phyloP scores from a whole-genome alignment of 2,113 vertebrate genomes.

The Paramormyrops kingsleyae region DNA sequence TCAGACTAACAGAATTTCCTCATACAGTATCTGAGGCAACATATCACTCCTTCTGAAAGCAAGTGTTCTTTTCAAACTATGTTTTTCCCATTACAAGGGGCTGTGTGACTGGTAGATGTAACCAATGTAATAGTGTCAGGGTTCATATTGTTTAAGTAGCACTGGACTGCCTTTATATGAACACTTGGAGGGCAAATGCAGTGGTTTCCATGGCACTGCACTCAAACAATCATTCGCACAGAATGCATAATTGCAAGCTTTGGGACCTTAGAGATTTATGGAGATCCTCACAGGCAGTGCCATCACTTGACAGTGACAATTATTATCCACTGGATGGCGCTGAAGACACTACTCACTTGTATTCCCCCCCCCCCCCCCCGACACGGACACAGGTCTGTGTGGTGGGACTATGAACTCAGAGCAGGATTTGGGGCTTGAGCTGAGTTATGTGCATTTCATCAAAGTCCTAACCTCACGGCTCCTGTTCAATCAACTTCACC shows the following conservation, averaged over 20 bases:
- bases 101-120: not conserved
- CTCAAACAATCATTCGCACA: not conserved
- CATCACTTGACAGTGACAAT: not conserved
- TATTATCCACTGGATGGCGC: not conserved
- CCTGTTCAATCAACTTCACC: slow-evolving; percentile 19
- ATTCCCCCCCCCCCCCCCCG: no score
- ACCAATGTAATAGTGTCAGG: not conserved
- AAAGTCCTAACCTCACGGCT: not conserved
- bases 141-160: not conserved
- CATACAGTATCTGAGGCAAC: not conserved
- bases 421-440: not conserved
- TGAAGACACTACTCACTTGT: not conserved
- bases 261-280: not conserved
- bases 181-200: not conserved
- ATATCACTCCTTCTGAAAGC: not conserved
- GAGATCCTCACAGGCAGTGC: not conserved
- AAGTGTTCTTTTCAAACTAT: not conserved
- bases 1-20: not conserved
- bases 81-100: not conserved
- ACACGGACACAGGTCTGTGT: not conserved
- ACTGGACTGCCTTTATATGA: not conserved
- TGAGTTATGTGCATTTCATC: slow-evolving; percentile 22
- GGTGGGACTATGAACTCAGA: not conserved
- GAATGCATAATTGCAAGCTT: not conserved
- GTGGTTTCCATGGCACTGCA: not conserved